Evolutionary conservation across 2,888 invertebrate species (phyloP).

Genomic region (Catocala nupta): DNA sequence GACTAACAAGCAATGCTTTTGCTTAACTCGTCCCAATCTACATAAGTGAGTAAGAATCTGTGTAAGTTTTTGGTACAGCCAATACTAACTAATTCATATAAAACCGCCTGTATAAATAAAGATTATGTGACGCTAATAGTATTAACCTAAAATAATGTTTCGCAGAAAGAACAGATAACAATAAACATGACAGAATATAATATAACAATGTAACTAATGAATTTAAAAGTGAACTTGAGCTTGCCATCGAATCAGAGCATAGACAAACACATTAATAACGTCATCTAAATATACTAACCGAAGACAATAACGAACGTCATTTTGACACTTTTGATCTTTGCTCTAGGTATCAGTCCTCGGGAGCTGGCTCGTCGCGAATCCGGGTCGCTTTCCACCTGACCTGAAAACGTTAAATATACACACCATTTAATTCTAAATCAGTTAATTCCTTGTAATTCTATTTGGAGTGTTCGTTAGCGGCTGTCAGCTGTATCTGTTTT

Average conservation of each 20-base stretch:
- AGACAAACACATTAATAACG: constrained; percentile 27
- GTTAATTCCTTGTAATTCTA: constrained; percentile 35
- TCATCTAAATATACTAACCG: constrained; percentile 86
- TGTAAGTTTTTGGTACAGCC: too few relatives aligned
- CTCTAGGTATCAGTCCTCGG: constrained; percentile 96
- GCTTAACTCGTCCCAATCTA: too few relatives aligned
- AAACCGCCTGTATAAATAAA: too few relatives aligned
- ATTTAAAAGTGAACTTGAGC: constrained; percentile 9
- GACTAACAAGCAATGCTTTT: too few relatives aligned
- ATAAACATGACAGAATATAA: too few relatives aligned
- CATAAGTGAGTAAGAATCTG: too few relatives aligned
- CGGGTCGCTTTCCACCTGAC: constrained; percentile 82
- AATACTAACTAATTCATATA: too few relatives aligned
- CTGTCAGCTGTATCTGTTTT: constrained; percentile 44
- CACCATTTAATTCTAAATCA: constrained; percentile 33
- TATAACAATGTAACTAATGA: neutral
- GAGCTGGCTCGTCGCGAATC: constrained; percentile 94
- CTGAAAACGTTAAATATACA: constrained; percentile 61
- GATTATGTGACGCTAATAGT: too few relatives aligned
- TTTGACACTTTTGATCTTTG: constrained; percentile 98
- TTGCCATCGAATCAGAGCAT: constrained; percentile 20
- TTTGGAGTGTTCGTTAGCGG: constrained; percentile 45
- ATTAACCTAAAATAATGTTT: too few relatives aligned
- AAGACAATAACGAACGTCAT: constrained; percentile 99
- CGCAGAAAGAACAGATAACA: too few relatives aligned